Conservation (phyloP, 2,888 invertebrate species). For the Diploptera punctata region DNA sequence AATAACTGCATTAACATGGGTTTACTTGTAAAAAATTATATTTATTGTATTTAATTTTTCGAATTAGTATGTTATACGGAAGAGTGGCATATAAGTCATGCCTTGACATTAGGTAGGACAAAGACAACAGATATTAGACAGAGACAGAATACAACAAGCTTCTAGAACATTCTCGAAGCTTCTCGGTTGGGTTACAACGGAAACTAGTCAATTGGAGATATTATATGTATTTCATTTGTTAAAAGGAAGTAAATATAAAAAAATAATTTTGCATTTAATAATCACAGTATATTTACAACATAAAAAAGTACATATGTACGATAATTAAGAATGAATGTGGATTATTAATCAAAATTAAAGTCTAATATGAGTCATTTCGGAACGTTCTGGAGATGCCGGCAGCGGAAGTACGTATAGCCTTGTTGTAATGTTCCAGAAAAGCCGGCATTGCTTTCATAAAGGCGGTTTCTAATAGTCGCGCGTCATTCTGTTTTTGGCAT, state of each 20-base stretch:
- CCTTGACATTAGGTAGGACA: background rate
- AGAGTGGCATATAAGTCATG: background rate
- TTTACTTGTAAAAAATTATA: too few species aligned
- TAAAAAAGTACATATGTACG: too few species aligned
- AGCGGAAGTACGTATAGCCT: constrained; percentile 2
- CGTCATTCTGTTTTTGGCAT: too few species aligned
- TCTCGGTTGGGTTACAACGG: constrained; percentile 5
- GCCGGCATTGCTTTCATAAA: constrained; percentile 24
- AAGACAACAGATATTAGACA: background rate
- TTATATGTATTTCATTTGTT: too few species aligned
- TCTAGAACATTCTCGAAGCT: constrained; percentile 14
- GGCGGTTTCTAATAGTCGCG: too few species aligned
- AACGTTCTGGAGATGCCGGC: background rate
- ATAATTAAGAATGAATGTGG: too few species aligned
- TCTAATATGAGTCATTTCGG: too few species aligned
- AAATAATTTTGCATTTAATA: too few species aligned
- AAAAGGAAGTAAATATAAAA: too few species aligned
- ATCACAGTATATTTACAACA: too few species aligned
- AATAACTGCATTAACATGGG: too few species aligned
- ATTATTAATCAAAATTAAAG: too few species aligned
- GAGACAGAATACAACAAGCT: background rate
- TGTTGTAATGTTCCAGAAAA: constrained; percentile 14
- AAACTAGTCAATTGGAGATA: background rate
- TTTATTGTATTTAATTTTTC: background rate
- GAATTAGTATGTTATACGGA: background rate